These are phyloP conservation scores for Neotragus pygmaeus DNA, from an alignment of 2,113 vertebrate genomes.

Conservation along the genomic window DNA sequence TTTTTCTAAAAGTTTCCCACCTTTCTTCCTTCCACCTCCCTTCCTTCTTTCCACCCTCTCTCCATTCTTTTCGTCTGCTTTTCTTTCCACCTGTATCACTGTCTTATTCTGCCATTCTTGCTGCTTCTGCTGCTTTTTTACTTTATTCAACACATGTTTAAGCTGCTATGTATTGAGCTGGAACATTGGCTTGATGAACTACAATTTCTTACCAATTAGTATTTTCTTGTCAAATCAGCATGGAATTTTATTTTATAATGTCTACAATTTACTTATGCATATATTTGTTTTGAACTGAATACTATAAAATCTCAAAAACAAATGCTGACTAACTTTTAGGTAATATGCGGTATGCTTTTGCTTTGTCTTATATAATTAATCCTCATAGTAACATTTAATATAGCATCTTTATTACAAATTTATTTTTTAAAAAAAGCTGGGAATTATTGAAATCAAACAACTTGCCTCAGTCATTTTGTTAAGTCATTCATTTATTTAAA, in stretches of 20 bases:
- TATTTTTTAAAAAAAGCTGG: not conserved
- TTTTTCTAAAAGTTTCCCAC: not conserved
- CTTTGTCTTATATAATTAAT: not conserved
- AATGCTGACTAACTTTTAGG: not conserved
- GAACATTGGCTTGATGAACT: not conserved
- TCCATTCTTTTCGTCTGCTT: not conserved
- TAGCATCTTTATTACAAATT: not conserved
- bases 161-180: not conserved
- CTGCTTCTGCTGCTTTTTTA: not conserved
- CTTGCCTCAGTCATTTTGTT: not conserved
- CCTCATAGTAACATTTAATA: not conserved
- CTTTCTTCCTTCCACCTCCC: not conserved
- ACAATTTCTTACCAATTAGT: not conserved
- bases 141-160: not conserved
- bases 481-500: not conserved
- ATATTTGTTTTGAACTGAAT: not conserved
- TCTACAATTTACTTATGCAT: not conserved
- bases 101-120: not conserved
- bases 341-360: not conserved
- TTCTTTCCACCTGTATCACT: not conserved
- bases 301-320: not conserved
- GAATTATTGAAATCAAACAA: not conserved
- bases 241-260: not conserved
- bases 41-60: not conserved
- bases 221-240: not conserved